A percentile compares a stretch with the other conserved stretches of the same genome.
Conservation (phyloP, 2,113 vertebrate genomes). For the Semicossyphus pulcher region DNA sequence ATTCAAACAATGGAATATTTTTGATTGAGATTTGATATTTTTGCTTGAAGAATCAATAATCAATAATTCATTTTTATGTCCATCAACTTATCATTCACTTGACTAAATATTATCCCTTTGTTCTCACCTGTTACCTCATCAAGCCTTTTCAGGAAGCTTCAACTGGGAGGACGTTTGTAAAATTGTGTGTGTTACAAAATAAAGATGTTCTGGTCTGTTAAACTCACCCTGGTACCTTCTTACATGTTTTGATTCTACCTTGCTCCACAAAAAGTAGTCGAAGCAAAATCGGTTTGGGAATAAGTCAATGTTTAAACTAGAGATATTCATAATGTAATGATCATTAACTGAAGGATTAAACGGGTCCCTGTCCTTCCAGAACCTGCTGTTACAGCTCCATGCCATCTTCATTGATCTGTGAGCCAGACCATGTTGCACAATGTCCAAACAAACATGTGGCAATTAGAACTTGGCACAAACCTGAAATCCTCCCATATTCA, state of each 20-base stretch:
- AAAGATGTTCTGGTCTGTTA: neutral
- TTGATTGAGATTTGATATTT: no score
- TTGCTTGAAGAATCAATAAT: no score
- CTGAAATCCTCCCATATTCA: constrained; percentile 50
- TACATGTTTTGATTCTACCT: neutral
- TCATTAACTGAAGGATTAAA: constrained; percentile 17
- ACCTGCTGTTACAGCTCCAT: neutral
- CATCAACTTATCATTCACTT: no score
- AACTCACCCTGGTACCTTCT: neutral
- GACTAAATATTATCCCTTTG: no score
- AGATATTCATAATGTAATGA: constrained; percentile 13
- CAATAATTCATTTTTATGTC: no score
- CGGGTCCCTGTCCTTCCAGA: neutral
- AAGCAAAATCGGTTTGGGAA: neutral
- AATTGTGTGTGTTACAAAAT: neutral
- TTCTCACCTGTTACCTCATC: no score
- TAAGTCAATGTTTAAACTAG: constrained; percentile 17
- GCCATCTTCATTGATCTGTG: constrained; percentile 21
- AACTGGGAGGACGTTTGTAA: constrained; percentile 3
- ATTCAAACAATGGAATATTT: no score
- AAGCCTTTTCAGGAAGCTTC: neutral
- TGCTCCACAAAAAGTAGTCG: neutral
- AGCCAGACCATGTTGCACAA: constrained; percentile 38
- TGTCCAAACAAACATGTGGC: constrained; percentile 54
- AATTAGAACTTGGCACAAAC: constrained; percentile 36